phyloP scores from a whole-genome alignment of 2,797 vertebrate species.

The Craterocephalus amniculus region DNA sequence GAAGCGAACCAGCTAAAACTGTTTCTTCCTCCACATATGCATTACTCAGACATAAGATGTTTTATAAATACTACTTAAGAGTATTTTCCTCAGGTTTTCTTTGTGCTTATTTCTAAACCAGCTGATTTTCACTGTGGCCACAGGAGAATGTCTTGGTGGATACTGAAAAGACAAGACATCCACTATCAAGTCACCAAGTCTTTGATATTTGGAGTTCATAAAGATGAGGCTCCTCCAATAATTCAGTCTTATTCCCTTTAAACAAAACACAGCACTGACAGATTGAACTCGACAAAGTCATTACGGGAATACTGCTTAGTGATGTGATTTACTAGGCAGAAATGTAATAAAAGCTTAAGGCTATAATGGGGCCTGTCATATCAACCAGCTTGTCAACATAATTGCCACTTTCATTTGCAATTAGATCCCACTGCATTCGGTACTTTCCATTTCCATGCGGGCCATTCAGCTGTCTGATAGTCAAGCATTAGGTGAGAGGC shows the following conservation, averaged over 20 bases:
- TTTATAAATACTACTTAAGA: background rate
- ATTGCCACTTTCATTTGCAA: constrained; percentile 77
- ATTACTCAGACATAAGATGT: background rate
- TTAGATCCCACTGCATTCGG: constrained; percentile 62
- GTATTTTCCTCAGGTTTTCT: background rate
- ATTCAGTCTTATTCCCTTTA: constrained; percentile 38
- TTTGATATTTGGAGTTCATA: constrained; percentile 39
- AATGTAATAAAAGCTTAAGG: constrained; percentile 76
- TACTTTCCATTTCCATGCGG: constrained; percentile 56
- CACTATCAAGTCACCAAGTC: constrained; percentile 13
- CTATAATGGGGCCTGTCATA: constrained; percentile 78
- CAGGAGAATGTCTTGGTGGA: constrained; percentile 1
- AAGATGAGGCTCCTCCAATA: constrained; percentile 47
- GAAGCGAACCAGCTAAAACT: background rate
- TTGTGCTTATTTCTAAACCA: background rate
- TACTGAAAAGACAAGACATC: constrained; percentile 5
- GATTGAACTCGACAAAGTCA: constrained; percentile 62
- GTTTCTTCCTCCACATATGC: background rate
- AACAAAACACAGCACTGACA: constrained; percentile 60
- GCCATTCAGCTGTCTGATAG: constrained; percentile 57
- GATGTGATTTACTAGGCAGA: constrained; percentile 72
- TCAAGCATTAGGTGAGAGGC: constrained; percentile 49
- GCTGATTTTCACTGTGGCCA: background rate
- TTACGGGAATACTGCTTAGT: constrained; percentile 63
- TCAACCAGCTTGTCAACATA: constrained; percentile 79